Conservation (phyloP, 2,888 invertebrate species). For the Heteromurus nitidus region DNA sequence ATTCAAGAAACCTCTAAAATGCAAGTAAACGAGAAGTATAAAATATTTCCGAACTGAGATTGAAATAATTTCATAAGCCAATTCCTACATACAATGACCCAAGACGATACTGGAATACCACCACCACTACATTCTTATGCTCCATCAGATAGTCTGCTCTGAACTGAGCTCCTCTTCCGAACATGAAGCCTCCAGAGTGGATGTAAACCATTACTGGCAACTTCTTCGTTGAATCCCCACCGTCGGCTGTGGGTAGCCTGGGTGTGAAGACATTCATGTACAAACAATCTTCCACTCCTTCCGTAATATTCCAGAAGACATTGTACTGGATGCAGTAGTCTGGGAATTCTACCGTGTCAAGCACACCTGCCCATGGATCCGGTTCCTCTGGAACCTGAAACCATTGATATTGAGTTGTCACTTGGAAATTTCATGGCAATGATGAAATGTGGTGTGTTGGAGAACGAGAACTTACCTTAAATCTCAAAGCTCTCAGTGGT, state of each 20-base stretch:
- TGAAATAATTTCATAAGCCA: neutral
- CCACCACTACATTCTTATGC: slow-evolving; percentile 52
- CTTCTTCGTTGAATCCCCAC: neutral
- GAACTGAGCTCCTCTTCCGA: slow-evolving; percentile 66
- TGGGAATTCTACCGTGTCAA: slow-evolving; percentile 46
- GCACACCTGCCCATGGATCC: slow-evolving; percentile 37
- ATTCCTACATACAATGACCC: slow-evolving; percentile 53
- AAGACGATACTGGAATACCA: slow-evolving; percentile 60
- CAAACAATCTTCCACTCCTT: slow-evolving; percentile 64
- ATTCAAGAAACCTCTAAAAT: slow-evolving; percentile 56
- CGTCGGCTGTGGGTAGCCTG: neutral
- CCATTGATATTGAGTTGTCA: neutral
- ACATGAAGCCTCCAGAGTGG: slow-evolving; percentile 68
- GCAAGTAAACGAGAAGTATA: neutral
- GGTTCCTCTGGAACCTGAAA: slow-evolving; percentile 58
- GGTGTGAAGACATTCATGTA: slow-evolving; percentile 47
- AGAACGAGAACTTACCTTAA: slow-evolving; percentile 34
- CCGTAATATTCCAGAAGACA: slow-evolving; percentile 65
- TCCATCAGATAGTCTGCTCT: slow-evolving; percentile 65
- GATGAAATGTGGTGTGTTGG: too few species aligned
- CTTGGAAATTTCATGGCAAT: neutral
- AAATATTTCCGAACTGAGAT: neutral
- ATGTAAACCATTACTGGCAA: slow-evolving; percentile 67
- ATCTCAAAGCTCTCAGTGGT: slow-evolving; percentile 52
- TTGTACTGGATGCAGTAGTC: slow-evolving; percentile 68